Percentiles rank a stretch among this genome's conserved stretches.
These are phyloP conservation scores for Platycercus adscitus DNA, from an alignment of 2,113 vertebrate genomes.

Conservation along the genomic window DNA sequence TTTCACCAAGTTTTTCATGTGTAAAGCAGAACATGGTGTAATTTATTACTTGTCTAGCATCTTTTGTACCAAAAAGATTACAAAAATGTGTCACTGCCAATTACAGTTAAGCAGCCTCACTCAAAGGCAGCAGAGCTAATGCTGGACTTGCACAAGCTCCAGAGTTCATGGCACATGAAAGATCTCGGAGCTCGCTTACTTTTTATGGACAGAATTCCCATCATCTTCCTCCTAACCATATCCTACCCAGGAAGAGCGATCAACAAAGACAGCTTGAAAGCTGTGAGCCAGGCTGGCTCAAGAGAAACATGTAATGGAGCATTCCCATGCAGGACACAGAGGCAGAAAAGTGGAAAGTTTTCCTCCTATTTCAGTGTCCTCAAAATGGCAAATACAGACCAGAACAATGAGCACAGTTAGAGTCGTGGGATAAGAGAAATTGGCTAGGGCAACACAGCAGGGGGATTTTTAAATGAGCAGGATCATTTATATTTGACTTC, in stretches of 20 bases:
- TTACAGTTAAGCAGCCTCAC: constrained; percentile 7
- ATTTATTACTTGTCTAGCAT: constrained; percentile 43
- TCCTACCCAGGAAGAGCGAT: background rate
- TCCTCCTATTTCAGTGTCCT: background rate
- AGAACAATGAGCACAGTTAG: constrained; percentile 16
- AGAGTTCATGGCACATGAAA: background rate
- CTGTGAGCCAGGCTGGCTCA: background rate
- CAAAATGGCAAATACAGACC: background rate
- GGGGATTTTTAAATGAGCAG: constrained; percentile 58
- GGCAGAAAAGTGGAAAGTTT: background rate
- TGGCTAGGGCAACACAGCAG: constrained; percentile 23
- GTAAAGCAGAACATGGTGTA: constrained; percentile 42
- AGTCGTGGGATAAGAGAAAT: background rate
- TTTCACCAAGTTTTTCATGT: background rate
- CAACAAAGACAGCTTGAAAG: background rate
- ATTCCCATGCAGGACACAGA: background rate
- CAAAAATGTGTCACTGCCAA: constrained; percentile 26
- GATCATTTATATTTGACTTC: constrained; percentile 62
- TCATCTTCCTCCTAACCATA: background rate
- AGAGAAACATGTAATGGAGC: background rate
- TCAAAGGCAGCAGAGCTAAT: background rate
- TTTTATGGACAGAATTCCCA: background rate
- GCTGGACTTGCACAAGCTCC: background rate
- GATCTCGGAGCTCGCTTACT: background rate
- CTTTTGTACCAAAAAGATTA: constrained; percentile 3